Evolutionary conservation across 2,113 vertebrate species (phyloP).

Genomic region (Arvicanthis niloticus): DNA sequence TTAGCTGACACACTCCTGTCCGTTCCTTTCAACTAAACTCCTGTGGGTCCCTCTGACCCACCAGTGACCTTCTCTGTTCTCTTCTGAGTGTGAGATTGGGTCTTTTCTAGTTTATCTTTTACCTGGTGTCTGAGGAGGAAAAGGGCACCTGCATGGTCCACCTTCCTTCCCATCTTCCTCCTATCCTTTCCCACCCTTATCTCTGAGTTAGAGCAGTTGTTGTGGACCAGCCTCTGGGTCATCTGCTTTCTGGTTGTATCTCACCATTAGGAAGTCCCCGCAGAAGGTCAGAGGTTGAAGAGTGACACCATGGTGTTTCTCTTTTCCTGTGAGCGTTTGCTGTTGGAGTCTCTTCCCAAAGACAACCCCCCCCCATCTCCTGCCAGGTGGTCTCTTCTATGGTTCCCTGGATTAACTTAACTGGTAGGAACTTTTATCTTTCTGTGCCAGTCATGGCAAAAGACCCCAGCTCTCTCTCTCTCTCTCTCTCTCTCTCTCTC

Average conservation of each 20-base stretch:
- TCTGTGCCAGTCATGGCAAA: not conserved
- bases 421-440: not conserved
- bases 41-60: not conserved
- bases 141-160: not conserved
- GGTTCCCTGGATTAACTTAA: not conserved
- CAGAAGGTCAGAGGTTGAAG: not conserved
- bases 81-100: not conserved
- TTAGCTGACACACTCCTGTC: not conserved
- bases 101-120: not conserved
- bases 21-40: not conserved
- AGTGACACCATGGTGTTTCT: not conserved
- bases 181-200: not conserved
- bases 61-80: not conserved
- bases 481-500: not conserved
- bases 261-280: too few relatives aligned
- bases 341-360: not conserved
- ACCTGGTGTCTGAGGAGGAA: not conserved
- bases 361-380: not conserved
- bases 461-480: not conserved
- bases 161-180: not conserved
- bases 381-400: not conserved
- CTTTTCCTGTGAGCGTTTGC: not conserved
- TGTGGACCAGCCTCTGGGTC: not conserved
- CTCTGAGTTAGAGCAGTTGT: not conserved
- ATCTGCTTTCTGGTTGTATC: not conserved